These are phyloP conservation scores for Mormyrops attenuatus DNA, from an alignment of 2,797 vertebrate genomes.

Conservation along the genomic window DNA sequence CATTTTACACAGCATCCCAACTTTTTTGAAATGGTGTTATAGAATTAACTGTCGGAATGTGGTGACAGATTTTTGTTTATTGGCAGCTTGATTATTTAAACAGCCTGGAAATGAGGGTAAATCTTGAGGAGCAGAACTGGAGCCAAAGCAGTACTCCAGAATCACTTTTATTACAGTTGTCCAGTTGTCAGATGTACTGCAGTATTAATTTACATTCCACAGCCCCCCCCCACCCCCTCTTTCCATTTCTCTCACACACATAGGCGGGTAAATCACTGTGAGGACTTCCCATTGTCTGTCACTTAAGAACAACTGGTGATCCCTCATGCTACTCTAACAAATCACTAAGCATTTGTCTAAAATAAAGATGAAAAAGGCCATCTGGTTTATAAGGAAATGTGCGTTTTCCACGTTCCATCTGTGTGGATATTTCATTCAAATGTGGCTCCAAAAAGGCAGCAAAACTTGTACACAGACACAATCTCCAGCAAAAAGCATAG, in stretches of 20 bases:
- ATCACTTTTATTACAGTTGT: slow-evolving; percentile 23
- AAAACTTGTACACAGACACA: neutral
- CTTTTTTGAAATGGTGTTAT: neutral
- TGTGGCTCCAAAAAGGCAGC: neutral
- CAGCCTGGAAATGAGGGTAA: neutral
- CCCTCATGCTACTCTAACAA: neutral
- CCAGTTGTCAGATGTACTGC: slow-evolving; percentile 37
- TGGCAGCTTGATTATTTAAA: neutral
- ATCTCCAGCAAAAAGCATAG: slow-evolving; percentile 23
- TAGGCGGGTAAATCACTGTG: neutral
- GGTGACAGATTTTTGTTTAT: neutral
- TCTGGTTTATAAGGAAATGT: neutral
- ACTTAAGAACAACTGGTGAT: neutral
- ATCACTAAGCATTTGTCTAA: neutral
- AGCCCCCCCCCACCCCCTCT: slow-evolving; percentile 12
- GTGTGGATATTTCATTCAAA: neutral
- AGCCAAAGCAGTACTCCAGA: slow-evolving; percentile 10
- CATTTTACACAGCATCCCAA: neutral
- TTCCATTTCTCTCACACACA: neutral
- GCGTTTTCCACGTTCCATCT: neutral
- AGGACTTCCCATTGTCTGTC: neutral
- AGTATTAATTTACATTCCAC: slow-evolving; percentile 24
- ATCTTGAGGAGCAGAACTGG: neutral
- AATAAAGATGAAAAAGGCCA: neutral
- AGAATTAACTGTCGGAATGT: neutral